Conservation (phyloP, 2,888 invertebrate species). For the Cephonodes hylas region DNA sequence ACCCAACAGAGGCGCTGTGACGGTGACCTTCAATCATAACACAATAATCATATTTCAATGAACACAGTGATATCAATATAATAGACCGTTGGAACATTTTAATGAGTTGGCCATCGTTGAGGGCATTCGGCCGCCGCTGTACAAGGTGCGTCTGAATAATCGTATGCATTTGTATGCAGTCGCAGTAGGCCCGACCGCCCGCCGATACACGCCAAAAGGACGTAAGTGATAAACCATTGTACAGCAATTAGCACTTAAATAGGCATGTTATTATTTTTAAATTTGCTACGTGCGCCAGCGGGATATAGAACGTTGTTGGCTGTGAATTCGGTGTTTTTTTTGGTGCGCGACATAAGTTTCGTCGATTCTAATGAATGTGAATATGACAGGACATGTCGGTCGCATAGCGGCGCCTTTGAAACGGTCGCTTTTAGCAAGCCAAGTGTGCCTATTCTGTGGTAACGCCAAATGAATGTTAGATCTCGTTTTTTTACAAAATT, state of each 20-base stretch:
- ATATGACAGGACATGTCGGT: conserved; percentile 10
- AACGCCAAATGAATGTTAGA: neutral
- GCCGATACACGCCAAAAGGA: conserved; percentile 18
- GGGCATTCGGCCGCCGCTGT: conserved; percentile 5
- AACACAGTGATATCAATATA: conserved; percentile 7
- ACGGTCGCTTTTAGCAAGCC: neutral
- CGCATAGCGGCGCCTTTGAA: conserved; percentile 3
- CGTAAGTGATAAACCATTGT: conserved; percentile 20
- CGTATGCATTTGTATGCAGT: conserved; percentile 25
- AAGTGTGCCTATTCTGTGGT: neutral
- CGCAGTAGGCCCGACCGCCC: conserved; percentile 17
- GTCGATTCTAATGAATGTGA: conserved; percentile 11
- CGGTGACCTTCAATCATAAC: conserved; percentile 2
- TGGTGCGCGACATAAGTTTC: conserved; percentile 12
- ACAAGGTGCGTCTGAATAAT: conserved; percentile 21
- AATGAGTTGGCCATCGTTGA: conserved; percentile 2
- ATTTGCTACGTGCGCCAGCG: conserved; percentile 15
- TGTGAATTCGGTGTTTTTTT: conserved; percentile 2
- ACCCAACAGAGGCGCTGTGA: neutral
- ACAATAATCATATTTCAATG: conserved; percentile 9
- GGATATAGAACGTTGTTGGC: conserved; percentile 16
- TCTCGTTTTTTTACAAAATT: neutral
- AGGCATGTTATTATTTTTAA: conserved; percentile 17
- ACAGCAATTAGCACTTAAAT: conserved; percentile 23
- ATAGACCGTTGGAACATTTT: conserved; percentile 11